Evolutionary conservation across 2,113 vertebrate genomes (phyloP).

Genomic region (Grammomys dolichurus): DNA sequence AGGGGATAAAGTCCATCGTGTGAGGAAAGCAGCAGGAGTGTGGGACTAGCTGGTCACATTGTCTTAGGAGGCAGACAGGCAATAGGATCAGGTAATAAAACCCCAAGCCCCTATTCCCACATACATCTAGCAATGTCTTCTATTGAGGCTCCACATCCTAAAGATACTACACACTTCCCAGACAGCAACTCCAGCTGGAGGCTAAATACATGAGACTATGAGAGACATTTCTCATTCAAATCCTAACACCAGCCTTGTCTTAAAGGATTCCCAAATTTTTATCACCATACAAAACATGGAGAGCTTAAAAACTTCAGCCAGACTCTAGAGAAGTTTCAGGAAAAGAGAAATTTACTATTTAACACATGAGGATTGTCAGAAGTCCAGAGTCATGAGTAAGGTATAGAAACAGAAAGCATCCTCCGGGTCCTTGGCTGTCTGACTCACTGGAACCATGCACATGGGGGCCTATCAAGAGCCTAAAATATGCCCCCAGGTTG

Average conservation of each 20-base stretch:
- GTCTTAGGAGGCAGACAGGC: neutral
- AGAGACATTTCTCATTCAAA: neutral
- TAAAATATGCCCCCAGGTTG: neutral
- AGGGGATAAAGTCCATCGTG: neutral
- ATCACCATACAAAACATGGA: neutral
- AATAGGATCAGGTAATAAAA: neutral
- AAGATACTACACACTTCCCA: neutral
- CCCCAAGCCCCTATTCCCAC: neutral
- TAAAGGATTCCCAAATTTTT: conserved; percentile 31
- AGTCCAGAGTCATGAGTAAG: conserved; percentile 8
- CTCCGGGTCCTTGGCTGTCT: neutral
- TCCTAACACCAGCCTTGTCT: neutral
- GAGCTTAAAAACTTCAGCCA: neutral
- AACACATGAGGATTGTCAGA: neutral
- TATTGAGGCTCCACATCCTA: neutral
- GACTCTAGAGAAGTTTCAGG: neutral
- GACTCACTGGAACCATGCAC: neutral
- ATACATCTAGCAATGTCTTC: neutral
- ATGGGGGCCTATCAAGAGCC: neutral
- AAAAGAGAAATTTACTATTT: neutral
- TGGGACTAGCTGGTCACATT: neutral
- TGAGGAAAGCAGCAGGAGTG: neutral
- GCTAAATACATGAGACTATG: neutral
- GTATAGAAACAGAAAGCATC: neutral
- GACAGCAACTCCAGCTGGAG: neutral